These are phyloP conservation scores for Anorthoa munda DNA, from an alignment of 2,888 invertebrate species.

Conservation along the genomic window DNA sequence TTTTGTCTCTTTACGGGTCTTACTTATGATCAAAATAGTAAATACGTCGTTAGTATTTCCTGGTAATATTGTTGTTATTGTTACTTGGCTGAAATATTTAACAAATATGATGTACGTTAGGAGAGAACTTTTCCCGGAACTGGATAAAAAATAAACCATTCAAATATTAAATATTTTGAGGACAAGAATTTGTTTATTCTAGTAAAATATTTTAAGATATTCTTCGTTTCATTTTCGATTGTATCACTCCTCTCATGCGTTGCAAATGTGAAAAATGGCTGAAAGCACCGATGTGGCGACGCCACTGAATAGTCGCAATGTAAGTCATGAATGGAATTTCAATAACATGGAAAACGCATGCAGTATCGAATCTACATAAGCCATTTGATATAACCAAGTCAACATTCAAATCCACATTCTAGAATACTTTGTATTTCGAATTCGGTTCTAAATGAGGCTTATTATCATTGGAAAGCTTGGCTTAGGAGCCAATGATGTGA, in stretches of 20 bases:
- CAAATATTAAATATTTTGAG: too few species aligned
- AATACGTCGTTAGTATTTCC: background rate
- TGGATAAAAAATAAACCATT: too few species aligned
- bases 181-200: too few species aligned
- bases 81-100: background rate
- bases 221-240: too few species aligned
- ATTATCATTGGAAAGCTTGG: background rate
- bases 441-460: constrained; percentile 4
- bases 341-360: too few species aligned
- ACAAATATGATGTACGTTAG: too few species aligned
- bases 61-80: background rate
- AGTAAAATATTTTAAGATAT: too few species aligned
- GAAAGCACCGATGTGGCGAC: too few species aligned
- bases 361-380: background rate
- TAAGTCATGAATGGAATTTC: too few species aligned
- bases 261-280: too few species aligned
- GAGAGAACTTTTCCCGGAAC: background rate
- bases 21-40: background rate
- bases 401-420: background rate
- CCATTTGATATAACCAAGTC: background rate
- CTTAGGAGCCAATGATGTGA: constrained; percentile 17
- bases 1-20: background rate
- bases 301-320: too few species aligned
- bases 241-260: too few species aligned
- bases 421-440: background rate